Evolutionary conservation across 2,113 vertebrate genomes (phyloP), one percentile per base, ranked within the genome.

Genomic region (Promerops cafer): DNA sequence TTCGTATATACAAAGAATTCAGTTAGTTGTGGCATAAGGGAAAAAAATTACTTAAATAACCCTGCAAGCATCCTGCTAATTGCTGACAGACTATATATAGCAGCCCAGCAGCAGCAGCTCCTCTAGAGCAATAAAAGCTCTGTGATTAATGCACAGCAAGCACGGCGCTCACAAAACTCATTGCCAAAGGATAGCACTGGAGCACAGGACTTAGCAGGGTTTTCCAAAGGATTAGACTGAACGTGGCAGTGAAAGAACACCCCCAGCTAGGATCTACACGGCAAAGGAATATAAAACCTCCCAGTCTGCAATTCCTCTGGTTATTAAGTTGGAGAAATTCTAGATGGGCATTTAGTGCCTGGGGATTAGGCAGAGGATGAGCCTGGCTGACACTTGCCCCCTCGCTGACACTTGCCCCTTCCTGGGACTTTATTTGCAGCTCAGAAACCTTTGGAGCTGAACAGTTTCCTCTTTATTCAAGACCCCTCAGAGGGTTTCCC

Each of bases 181-280:
- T 74, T 71, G 96, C 95, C 91, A 94, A 95, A 66, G 96, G 95
- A 94, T 39, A 97, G 54, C 83, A 28, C 68, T 37, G 83, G 57
- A 80, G 86, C 71, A 59, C 9, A 42, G 83, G 95, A 78, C 64
- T 94, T 94, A 93, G 35, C 52, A 57, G 95, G 86, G 42, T 61
- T 86, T 94, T 83, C 10, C 42, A 61, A 86, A 83, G 94, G 91
- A 89, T 96, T 93, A 96, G 60, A 4, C 19, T 44, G 63, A 83
- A 70, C 0, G 1, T 40, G 80, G 88, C 53, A 72, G 66, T 77
- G 92, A 83, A 83, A 95, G 93, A 89, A 89, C 89, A 95, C 42
- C 83, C 88, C 56, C 83, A 92, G 79, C 90, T 28, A 60, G 66
- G 61, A 86, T 65, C 70, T 69, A 15, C 45, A 9, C 1, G 0